Evolutionary conservation across 2,888 invertebrate species (phyloP).

Genomic region (Tolmerus cingulatus): DNA sequence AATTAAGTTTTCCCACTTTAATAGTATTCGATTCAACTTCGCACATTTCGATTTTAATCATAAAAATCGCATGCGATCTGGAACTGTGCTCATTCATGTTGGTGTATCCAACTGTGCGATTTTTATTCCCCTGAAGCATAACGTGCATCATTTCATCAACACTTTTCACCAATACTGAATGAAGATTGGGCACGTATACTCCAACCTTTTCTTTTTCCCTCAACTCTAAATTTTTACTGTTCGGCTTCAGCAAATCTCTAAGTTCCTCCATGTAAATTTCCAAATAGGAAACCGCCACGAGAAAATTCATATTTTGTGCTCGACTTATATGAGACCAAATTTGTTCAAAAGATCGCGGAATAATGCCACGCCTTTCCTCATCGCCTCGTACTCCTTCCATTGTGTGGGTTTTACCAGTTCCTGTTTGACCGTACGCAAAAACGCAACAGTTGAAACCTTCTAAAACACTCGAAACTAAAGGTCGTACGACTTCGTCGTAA

Average conservation of each 20-base stretch:
- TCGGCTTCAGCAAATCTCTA: constrained; percentile 75
- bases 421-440: constrained; percentile 99
- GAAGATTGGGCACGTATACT: constrained; percentile 94
- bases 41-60: constrained; percentile 96
- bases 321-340: constrained; percentile 94
- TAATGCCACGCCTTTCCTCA: constrained; percentile 79
- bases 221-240: constrained; percentile 67
- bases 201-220: constrained; percentile 78
- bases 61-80: constrained; percentile 97
- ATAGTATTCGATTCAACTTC: constrained; percentile 69
- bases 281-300: constrained; percentile 95
- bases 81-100: constrained; percentile 99
- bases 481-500: constrained; percentile 95
- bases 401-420: constrained; percentile 84
- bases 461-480: constrained; percentile 92
- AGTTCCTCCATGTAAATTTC: constrained; percentile 96
- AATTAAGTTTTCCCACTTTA: constrained; percentile 92
- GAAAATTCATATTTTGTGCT: constrained; percentile 91
- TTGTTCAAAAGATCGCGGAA: constrained; percentile 96
- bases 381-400: constrained; percentile 75
- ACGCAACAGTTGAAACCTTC: constrained; percentile 99
- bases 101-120: constrained; percentile 93
- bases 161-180: constrained; percentile 93
- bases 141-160: constrained; percentile 92
- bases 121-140: constrained; percentile 92